Evolutionary conservation across 1,140 invertebrate genomes (phyloP), one percentile per base, ranked within the genome.

Genomic region (Goniozus legneri): DNA sequence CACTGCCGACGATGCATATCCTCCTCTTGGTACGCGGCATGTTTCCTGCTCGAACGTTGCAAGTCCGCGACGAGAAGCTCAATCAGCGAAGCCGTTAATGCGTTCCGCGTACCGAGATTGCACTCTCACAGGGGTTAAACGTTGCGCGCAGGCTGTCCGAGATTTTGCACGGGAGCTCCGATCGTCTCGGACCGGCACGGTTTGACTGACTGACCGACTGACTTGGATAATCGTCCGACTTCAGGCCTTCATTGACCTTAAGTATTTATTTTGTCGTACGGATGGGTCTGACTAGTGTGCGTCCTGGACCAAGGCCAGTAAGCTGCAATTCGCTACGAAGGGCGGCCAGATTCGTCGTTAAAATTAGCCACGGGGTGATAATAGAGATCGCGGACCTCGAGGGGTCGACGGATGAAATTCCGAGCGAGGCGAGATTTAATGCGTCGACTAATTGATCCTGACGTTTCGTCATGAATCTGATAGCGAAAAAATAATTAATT

Each of bases 1-100:
- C 85, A 48, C 84, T 86, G 52, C 85, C 85, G 45, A 87, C 77
- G 56, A 87, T 81, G 56, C 81, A 82, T 43, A 86, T 67, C 55
- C 69, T 77, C 43, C 77, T 77, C 53, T 80, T 79, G 8, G 59
- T 56, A 58, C 54, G 42, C 31, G 51, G 52, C 32, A 27, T 27
- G 4, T 27, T 27, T n/a, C n/a, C n/a, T n/a, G n/a, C n/a, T n/a
- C n/a, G n/a, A n/a, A n/a, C n/a, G n/a, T n/a, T n/a, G n/a, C n/a
- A n/a, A n/a, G n/a, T n/a, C n/a, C n/a, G n/a, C n/a, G n/a, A n/a
- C n/a, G n/a, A n/a, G n/a, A n/a, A n/a, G n/a, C n/a, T n/a, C n/a
- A n/a, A n/a, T n/a, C n/a, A n/a, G n/a, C n/a, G n/a, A n/a, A n/a
- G n/a, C n/a, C n/a, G n/a, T n/a, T n/a, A n/a, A n/a, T n/a, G n/a